Percentiles rank a stretch among this genome's conserved stretches.
Conservation (phyloP, 1,140 invertebrate species). For the Aleiodes sp. region DNA sequence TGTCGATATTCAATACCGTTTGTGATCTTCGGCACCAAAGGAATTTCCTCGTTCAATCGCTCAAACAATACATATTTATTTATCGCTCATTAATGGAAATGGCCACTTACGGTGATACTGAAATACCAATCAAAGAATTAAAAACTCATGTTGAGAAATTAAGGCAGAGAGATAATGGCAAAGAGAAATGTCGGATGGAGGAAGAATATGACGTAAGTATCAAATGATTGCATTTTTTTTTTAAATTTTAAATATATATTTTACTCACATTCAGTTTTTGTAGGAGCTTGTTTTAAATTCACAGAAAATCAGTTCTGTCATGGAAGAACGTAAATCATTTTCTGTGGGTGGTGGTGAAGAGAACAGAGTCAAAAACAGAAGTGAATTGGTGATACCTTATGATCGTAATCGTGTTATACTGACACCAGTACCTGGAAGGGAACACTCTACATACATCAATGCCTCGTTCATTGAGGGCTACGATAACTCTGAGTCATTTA, state of each 20-base stretch:
- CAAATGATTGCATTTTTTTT: too few relatives aligned
- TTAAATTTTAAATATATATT: slow-evolving; percentile 9
- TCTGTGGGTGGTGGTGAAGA: slow-evolving; percentile 84
- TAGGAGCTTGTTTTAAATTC: slow-evolving; percentile 42
- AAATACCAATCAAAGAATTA: slow-evolving; percentile 78
- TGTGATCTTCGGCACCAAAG: slow-evolving; percentile 88
- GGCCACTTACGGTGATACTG: slow-evolving; percentile 93
- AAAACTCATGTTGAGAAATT: slow-evolving; percentile 77
- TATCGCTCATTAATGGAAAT: slow-evolving; percentile 94
- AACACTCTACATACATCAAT: slow-evolving; percentile 96
- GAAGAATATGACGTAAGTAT: slow-evolving; percentile 83
- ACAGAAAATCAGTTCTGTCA: slow-evolving; percentile 81
- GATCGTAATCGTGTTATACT: slow-evolving; percentile 90
- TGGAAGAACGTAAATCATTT: slow-evolving; percentile 84
- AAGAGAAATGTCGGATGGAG: slow-evolving; percentile 76
- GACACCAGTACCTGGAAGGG: slow-evolving; percentile 80
- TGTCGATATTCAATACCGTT: slow-evolving; percentile 90
- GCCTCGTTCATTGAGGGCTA: slow-evolving; percentile 97
- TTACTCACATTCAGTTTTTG: slow-evolving; percentile 35
- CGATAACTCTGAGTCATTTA: slow-evolving; percentile 92
- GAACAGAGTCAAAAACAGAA: slow-evolving; percentile 88
- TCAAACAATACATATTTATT: slow-evolving; percentile 98
- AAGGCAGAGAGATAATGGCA: slow-evolving; percentile 73
- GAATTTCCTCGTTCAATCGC: slow-evolving; percentile 92
- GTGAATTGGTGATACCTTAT: slow-evolving; percentile 88